Base-by-base conservation (phyloP, 2,113 vertebrate species). In the Hiodon alosoides region DNA sequence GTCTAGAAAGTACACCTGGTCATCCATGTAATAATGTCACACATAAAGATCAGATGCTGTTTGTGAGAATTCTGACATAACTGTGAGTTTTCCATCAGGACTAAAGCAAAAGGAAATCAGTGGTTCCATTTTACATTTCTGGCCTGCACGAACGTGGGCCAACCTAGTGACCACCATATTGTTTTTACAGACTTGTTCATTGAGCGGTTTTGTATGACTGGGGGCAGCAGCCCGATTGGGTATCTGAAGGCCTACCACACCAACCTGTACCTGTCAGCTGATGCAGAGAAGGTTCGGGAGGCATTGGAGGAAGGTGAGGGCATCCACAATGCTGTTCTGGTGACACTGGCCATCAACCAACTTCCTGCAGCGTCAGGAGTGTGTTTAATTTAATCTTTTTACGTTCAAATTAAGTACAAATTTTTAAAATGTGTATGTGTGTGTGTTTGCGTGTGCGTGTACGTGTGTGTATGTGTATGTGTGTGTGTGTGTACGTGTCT, bases 161-260 rank as follows among this genome's bases (percentile, higher is more conserved):
- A 47, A 7, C 69, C 5, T 5, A 48, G 10, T 52, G n/a, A 72
- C 71, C 67, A 66, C 57, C 17, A 74, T 9, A 4, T 77, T 71
- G 70, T 31, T 3, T 81, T 51, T 46, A 0, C 87, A 99, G 97
- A 92, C 82, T 89, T 99, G 77, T 96, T 96, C 87, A 96, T 99
- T 2, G 97, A 98, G 89, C 92, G 97, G 77, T 99, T 99, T 87
- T 98, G 96, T 85, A 98, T 99, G 97, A 98, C 97, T 0, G 97
- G 97, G 4, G 97, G 97, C 16, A 98, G 93, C 79, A 98, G 92
- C 83, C 97, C 96, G 55, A 95, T 96, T 78, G 92, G 94, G 85
- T 98, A 98, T 88, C 92, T 99, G 82, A 98, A 99, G 90, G 96
- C 97, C 59, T 99, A 95, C 81, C 95, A 98, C 17, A 95, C 97